Evolutionary conservation across 30 jellyfish, hydroid and myxozoan genomes (phyloP).

Genomic region (Morbakka virulenta): DNA sequence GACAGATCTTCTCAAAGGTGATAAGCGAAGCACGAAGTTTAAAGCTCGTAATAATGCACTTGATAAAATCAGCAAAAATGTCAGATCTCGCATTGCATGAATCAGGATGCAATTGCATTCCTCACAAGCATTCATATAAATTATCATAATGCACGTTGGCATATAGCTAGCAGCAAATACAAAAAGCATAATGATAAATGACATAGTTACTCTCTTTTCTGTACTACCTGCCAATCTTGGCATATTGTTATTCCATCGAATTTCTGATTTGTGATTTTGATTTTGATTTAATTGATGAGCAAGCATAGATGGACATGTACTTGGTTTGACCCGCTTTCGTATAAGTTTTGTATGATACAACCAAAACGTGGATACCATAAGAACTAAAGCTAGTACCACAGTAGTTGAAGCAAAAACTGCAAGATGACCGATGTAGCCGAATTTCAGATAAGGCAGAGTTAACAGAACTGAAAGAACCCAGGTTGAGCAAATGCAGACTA

Average conservation of each 20-base stretch:
- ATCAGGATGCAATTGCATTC: conserved; percentile 48
- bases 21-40: conserved; percentile 31
- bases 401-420: conserved; percentile 57
- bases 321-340: conserved; percentile 28
- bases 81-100: conserved; percentile 58
- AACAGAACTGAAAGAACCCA: conserved; percentile 37
- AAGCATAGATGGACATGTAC: not conserved
- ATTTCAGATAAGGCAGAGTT: conserved; percentile 32
- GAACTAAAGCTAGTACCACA: conserved; percentile 19
- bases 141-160: conserved; percentile 59
- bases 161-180: conserved; percentile 50
- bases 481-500: not conserved
- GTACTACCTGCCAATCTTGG: conserved; percentile 7
- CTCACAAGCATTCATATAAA: conserved; percentile 50
- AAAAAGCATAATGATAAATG: conserved; percentile 37
- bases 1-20: conserved; percentile 13
- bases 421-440: conserved; percentile 38
- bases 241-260: not conserved
- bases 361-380: conserved; percentile 26
- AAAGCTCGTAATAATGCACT: conserved; percentile 56
- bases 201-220: conserved; percentile 50
- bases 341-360: conserved; percentile 28
- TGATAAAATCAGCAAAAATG: conserved; percentile 46
- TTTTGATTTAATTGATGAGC: not conserved
- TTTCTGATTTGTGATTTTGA: not conserved